These are phyloP conservation scores for Emesis russula DNA, from an alignment of 2,888 invertebrate species.

Conservation along the genomic window DNA sequence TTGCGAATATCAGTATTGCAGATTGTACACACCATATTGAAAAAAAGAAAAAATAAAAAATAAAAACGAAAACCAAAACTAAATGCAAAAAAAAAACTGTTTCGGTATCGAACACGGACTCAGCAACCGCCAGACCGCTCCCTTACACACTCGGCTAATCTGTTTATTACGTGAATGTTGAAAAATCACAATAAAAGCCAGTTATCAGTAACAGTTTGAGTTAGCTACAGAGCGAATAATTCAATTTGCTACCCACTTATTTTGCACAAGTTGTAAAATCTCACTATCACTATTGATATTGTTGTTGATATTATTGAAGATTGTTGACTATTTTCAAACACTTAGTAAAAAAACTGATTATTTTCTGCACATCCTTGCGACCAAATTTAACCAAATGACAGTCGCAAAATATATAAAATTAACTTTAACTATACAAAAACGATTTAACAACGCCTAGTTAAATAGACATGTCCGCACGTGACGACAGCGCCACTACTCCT, in stretches of 20 bases:
- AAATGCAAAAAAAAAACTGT: too few species aligned
- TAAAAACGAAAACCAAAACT: background rate
- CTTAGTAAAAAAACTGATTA: background rate
- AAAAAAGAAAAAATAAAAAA: background rate
- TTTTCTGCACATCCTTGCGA: background rate
- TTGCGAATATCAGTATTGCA: background rate
- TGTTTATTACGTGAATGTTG: too few species aligned
- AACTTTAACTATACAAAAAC: background rate
- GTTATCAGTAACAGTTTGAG: too few species aligned
- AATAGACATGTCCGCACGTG: background rate
- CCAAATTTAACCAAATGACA: background rate
- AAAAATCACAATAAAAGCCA: too few species aligned
- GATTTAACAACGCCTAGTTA: background rate
- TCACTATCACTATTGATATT: background rate
- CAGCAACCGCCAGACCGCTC: too few species aligned
- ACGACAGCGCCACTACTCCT: conserved; percentile 16
- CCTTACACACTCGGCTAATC: too few species aligned
- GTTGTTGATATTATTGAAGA: background rate
- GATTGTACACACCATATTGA: background rate
- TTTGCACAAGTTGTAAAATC: too few species aligned
- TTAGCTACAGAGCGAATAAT: too few species aligned
- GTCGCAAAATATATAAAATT: background rate
- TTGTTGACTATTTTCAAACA: background rate
- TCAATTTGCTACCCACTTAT: too few species aligned
- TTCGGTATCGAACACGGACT: too few species aligned